Evolutionary conservation across 1,140 invertebrate genomes (phyloP).

Genomic region (Papilio aristodemus): DNA sequence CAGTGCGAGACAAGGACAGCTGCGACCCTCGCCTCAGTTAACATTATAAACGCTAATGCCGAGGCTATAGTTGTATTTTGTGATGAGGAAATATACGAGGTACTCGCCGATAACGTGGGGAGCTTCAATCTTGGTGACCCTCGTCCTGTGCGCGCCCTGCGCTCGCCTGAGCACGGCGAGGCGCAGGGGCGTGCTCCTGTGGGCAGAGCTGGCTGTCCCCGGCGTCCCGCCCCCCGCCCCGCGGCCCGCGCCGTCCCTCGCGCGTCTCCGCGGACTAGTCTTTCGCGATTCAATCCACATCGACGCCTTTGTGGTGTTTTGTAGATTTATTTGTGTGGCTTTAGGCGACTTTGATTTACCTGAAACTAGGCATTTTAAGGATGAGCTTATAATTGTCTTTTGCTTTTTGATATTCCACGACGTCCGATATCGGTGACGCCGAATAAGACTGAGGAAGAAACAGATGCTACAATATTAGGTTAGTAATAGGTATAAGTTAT

Average conservation of each 20-base stretch:
- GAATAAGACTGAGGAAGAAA: neutral
- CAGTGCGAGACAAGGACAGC: no score
- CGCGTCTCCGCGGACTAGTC: conserved; percentile 40
- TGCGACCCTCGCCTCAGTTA: no score
- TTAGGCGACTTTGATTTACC: conserved; percentile 35
- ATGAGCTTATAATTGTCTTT: conserved; percentile 18
- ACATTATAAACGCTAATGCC: no score
- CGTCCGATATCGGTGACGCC: conserved; percentile 1
- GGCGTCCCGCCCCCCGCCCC: neutral
- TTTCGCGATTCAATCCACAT: conserved; percentile 61
- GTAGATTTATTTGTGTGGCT: conserved; percentile 30
- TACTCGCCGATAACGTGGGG: conserved; percentile 38
- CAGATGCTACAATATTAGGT: neutral
- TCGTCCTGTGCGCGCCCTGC: conserved; percentile 41
- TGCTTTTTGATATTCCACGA: conserved; percentile 26
- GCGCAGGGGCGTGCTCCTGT: conserved; percentile 45
- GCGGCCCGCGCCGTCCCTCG: neutral
- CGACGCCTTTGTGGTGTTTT: conserved; percentile 50
- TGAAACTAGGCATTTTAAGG: conserved; percentile 18
- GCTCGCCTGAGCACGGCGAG: conserved; percentile 43
- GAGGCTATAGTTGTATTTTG: neutral
- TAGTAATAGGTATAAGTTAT: neutral
- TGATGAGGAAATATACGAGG: neutral
- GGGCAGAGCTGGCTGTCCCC: conserved; percentile 29
- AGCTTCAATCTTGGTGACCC: conserved; percentile 48